Conservation (phyloP, 2,113 vertebrate genomes). For the Barnardius zonarius region DNA sequence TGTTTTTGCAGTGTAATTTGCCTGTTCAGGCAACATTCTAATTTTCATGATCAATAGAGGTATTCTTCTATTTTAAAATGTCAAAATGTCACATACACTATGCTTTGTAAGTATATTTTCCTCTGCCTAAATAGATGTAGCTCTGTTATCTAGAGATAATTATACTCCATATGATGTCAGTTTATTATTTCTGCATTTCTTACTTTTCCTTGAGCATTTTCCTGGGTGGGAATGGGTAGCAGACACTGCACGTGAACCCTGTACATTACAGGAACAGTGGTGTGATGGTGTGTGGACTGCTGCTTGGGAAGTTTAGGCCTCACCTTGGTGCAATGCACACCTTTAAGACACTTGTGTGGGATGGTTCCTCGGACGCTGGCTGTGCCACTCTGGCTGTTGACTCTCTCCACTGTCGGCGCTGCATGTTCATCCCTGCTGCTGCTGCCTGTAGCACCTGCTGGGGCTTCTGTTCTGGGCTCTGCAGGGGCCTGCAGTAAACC, state of each 20-base stretch:
- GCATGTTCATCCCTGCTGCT: neutral
- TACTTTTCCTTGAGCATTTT: neutral
- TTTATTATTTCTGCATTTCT: neutral
- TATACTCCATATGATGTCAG: neutral
- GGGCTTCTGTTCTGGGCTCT: constrained; percentile 63
- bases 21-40: neutral
- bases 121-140: neutral
- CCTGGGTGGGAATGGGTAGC: fast-evolving
- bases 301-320: neutral
- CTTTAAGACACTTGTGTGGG: neutral
- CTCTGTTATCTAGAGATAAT: neutral
- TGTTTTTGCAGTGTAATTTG: neutral
- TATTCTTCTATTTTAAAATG: neutral
- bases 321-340: neutral
- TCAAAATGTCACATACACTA: neutral
- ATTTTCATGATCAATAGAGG: neutral
- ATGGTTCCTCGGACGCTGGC: neutral
- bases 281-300: fast-evolving
- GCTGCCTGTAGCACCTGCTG: constrained; percentile 69
- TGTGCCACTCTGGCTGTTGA: neutral
- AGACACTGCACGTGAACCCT: neutral
- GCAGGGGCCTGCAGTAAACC: constrained; percentile 21
- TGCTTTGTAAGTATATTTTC: neutral
- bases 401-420: fast-evolving
- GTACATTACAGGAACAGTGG: fast-evolving